Base-by-base conservation (phyloP, 1,140 invertebrate species). In the Apis laboriosa region DNA sequence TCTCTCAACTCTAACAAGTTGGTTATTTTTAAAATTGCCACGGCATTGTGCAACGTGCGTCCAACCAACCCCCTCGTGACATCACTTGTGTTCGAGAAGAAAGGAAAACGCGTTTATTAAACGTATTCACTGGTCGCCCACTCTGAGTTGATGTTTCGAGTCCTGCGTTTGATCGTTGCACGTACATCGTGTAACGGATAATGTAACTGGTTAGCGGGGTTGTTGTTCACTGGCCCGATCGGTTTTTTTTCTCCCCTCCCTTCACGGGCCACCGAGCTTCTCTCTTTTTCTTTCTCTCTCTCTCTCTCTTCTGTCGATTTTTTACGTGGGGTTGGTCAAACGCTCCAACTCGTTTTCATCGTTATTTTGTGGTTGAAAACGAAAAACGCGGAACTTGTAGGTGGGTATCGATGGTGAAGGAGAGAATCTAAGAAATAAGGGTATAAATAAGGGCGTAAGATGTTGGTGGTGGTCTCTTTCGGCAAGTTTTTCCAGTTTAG, bases 341-440 rank as follows among this genome's bases (percentile, higher is more conserved):
- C 34, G 34, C 28, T 28, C 17, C 13, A 1, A 68, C 17, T 19
- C 24, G 24, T 7, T 70, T 60, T 74, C 55, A 19, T 1, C 5
- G 34, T 4, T 7, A 34, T 60, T 11, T 11, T 24, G 70, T 64
- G 19, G 60, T 12, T 56, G 63, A 77, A 86, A 84, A 87, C 80
- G 77, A 79, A 73, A 79, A 84, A 86, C 61, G 19, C 74, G 85
- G 77, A 86, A 81, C 85, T 80, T 73, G 67, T 87, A 80, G 28
- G 13, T 13, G 21, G 43, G 28, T 19, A 34, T 13, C 53, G 28
- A n/a, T 7, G 81, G 34, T 7, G 51, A 17, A 28, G 28, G 13
- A 53, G 56, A 60, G 51, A 64, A 51, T 61, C 51, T 84, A 84
- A 88, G 4, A 87, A 24, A 78, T 58, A 49, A 24, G 78, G 71